Conservation (phyloP, 2,888 invertebrate genomes). For the Drosophila subsilvestris region DNA sequence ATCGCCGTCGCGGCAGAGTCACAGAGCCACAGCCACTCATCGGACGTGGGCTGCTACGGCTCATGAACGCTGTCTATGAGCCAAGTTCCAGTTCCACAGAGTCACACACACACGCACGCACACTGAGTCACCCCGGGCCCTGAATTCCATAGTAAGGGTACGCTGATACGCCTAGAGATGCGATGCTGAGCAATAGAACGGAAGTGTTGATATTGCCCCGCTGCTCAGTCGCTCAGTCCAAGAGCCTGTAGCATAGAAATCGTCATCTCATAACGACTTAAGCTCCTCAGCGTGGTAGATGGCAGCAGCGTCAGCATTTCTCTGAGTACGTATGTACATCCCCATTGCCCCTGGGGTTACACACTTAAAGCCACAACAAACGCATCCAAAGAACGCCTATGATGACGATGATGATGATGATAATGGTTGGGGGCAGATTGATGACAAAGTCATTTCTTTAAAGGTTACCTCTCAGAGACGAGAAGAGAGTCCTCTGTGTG, state of each 20-base stretch:
- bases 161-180: neutral
- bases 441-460: constrained; percentile 51
- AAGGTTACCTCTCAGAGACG: constrained; percentile 37
- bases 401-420: constrained; percentile 33
- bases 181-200: constrained; percentile 49
- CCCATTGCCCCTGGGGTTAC: constrained; percentile 52
- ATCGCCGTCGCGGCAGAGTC: constrained; percentile 34
- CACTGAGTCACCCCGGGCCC: constrained; percentile 48
- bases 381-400: constrained; percentile 26
- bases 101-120: constrained; percentile 21
- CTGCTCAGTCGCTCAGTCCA: constrained; percentile 42
- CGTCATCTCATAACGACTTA: constrained; percentile 73
- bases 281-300: constrained; percentile 72
- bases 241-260: constrained; percentile 38
- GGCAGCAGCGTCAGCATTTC: constrained; percentile 67
- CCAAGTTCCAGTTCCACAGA: constrained; percentile 57
- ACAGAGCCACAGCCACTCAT: constrained; percentile 61
- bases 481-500: constrained; percentile 17
- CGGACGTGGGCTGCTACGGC: constrained; percentile 2
- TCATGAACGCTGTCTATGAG: constrained; percentile 40
- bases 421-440: constrained; percentile 37
- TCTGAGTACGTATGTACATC: neutral
- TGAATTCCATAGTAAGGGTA: constrained; percentile 62
- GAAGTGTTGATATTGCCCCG: constrained; percentile 73
- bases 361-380: constrained; percentile 49